A percentile compares a stretch with the other conserved stretches of the same genome.
Evolutionary conservation across 2,888 invertebrate species (phyloP).

Genomic region (Apodemia mormo): DNA sequence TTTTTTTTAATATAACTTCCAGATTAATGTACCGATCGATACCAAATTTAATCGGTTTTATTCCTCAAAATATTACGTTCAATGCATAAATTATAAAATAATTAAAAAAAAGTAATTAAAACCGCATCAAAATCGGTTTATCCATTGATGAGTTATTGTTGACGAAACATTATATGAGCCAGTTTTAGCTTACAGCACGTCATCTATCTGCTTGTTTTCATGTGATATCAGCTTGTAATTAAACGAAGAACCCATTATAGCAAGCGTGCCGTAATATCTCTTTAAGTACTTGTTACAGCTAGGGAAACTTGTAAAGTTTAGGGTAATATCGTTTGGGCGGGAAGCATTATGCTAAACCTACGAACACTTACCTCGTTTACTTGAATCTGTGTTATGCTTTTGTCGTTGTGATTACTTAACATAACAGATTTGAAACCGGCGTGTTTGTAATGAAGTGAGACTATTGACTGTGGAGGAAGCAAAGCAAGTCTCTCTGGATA

Average conservation of each 20-base stretch:
- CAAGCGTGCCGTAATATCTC: slow-evolving; percentile 18
- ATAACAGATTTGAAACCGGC: neutral
- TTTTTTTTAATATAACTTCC: too few species aligned
- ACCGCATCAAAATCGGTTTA: too few species aligned
- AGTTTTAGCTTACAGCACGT: neutral
- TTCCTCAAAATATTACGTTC: too few species aligned
- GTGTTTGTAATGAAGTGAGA: too few species aligned
- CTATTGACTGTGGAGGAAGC: too few species aligned
- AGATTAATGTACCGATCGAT: too few species aligned
- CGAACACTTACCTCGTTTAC: slow-evolving; percentile 30
- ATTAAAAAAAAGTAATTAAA: too few species aligned
- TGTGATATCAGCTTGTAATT: slow-evolving; percentile 7
- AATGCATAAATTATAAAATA: too few species aligned
- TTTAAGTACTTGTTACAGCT: slow-evolving; percentile 26
- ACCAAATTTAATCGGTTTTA: too few species aligned
- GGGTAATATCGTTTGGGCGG: slow-evolving; percentile 28
- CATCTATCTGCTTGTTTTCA: slow-evolving; percentile 10
- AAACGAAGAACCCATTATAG: slow-evolving; percentile 10
- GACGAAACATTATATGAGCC: neutral
- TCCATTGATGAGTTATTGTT: too few species aligned
- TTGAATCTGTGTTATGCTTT: slow-evolving; percentile 22
- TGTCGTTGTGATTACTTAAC: neutral
- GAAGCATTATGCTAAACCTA: slow-evolving; percentile 31
- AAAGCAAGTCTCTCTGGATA: too few species aligned
- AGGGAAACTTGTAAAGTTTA: slow-evolving; percentile 22